Evolutionary conservation across 92 coral and sea anemone species (phyloP).

Genomic region (Blastomussa wellsi): DNA sequence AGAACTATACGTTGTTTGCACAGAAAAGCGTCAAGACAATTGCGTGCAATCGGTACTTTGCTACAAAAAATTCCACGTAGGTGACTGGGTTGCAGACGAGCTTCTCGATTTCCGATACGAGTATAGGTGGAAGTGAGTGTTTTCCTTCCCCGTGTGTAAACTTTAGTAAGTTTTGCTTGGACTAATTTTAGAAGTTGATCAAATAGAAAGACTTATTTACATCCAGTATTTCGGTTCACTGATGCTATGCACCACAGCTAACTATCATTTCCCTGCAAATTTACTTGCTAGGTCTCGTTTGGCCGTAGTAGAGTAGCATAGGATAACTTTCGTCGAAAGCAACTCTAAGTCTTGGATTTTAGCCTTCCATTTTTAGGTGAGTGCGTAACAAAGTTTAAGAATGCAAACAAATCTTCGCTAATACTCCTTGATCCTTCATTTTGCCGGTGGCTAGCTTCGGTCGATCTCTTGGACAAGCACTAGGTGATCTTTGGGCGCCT

Average conservation of each 20-base stretch:
- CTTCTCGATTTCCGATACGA: constrained; percentile 29
- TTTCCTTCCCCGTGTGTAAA: background rate
- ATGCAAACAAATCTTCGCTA: constrained; percentile 18
- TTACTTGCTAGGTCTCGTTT: constrained; percentile 28
- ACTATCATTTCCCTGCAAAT: constrained; percentile 21
- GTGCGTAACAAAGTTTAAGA: constrained; percentile 7
- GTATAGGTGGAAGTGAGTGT: constrained; percentile 1
- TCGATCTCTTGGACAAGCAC: constrained; percentile 24
- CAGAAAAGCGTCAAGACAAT: constrained; percentile 22
- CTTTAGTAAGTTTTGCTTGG: constrained; percentile 5
- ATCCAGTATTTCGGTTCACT: constrained; percentile 4
- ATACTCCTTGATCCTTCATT: constrained; percentile 36
- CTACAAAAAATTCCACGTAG: constrained; percentile 39
- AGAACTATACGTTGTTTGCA: constrained; percentile 10
- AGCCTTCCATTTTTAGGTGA: constrained; percentile 27
- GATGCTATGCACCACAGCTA: constrained; percentile 9
- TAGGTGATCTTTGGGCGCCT: background rate
- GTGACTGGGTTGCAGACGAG: constrained; percentile 32
- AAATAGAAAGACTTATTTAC: background rate
- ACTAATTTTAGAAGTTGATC: background rate
- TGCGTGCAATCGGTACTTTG: constrained; percentile 37
- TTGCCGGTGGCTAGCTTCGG: constrained; percentile 9
- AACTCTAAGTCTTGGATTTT: constrained; percentile 27
- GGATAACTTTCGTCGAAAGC: constrained; percentile 6
- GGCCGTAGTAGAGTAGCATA: constrained; percentile 19